A percentile compares a stretch with the other conserved stretches of the same genome.
Evolutionary conservation across 2,113 vertebrate genomes (phyloP).

Genomic region (Garra rufa): DNA sequence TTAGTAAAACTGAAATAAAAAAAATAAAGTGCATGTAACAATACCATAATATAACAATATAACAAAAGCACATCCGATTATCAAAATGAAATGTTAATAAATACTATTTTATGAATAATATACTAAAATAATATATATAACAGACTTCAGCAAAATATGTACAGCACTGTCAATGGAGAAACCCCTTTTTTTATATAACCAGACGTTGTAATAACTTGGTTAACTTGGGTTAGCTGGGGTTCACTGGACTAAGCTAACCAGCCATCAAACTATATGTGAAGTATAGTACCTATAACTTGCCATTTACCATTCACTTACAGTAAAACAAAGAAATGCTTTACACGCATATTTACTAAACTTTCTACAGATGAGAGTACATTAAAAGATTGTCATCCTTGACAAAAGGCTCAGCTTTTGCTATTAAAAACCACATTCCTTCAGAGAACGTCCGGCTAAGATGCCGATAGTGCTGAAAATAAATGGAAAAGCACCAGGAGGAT

Average conservation of each 20-base stretch:
- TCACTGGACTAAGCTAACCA: background rate
- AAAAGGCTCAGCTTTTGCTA: constrained; percentile 22
- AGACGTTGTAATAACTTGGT: background rate
- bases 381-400: background rate
- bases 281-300: background rate
- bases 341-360: background rate
- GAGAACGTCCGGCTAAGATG: constrained; percentile 50
- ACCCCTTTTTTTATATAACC: background rate
- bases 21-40: too few relatives aligned
- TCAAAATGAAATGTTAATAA: too few relatives aligned
- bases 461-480: constrained; percentile 66
- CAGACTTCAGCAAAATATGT: background rate
- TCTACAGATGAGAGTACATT: background rate
- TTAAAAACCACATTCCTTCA: constrained; percentile 17
- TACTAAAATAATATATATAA: background rate
- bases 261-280: background rate
- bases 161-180: background rate
- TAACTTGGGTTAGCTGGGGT: background rate
- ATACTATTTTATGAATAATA: too few relatives aligned
- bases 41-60: too few relatives aligned
- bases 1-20: too few relatives aligned
- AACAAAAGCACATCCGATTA: too few relatives aligned
- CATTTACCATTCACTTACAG: background rate
- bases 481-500: constrained; percentile 68
- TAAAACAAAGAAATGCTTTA: background rate